phyloP scores from a whole-genome alignment of 2,797 vertebrate species.

The Valencia hispanica region DNA sequence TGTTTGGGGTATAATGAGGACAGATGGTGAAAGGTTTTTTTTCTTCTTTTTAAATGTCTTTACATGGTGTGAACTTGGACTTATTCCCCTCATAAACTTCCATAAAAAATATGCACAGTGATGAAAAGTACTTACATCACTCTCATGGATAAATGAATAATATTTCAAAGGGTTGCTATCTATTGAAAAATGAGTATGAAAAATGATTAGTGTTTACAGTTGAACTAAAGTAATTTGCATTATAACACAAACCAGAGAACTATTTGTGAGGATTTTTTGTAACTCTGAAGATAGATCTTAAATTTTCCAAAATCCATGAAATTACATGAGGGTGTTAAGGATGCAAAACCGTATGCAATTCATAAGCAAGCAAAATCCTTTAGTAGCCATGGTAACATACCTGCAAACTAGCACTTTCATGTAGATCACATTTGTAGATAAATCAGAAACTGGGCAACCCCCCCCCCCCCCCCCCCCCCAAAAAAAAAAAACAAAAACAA shows the following conservation, averaged over 20 bases:
- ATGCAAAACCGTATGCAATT: slow-evolving; percentile 1
- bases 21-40: slow-evolving; percentile 52
- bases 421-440: too few relatives aligned
- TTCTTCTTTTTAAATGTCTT: neutral
- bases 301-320: neutral
- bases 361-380: neutral
- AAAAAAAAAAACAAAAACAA: too few relatives aligned
- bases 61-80: slow-evolving; percentile 28
- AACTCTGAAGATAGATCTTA: slow-evolving; percentile 7
- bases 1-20: slow-evolving; percentile 63
- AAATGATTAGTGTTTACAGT: too few relatives aligned
- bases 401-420: neutral
- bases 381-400: neutral
- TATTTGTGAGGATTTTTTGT: too few relatives aligned
- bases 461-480: too few relatives aligned
- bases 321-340: neutral
- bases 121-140: slow-evolving; percentile 39
- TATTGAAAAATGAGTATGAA: slow-evolving; percentile 12
- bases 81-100: slow-evolving; percentile 25
- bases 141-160: slow-evolving; percentile 37
- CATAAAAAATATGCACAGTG: slow-evolving; percentile 31
- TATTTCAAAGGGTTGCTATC: slow-evolving; percentile 26
- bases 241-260: too few relatives aligned
- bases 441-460: too few relatives aligned
- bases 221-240: too few relatives aligned